Conservation (phyloP, 2,113 vertebrate genomes). For the Prochilodus magdalenae region DNA sequence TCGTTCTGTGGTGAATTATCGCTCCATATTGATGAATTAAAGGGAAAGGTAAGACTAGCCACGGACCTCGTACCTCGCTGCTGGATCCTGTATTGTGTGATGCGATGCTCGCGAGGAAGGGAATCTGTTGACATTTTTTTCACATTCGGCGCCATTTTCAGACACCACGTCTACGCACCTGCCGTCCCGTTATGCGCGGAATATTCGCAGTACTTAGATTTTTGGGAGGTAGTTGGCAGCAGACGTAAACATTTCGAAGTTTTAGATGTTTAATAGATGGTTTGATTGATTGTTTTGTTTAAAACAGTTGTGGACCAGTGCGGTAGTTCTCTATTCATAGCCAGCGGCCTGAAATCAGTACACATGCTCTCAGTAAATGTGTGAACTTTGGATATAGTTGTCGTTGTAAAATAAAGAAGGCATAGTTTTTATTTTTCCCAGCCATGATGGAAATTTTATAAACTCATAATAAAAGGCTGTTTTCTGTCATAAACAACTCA, state of each 20-base stretch:
- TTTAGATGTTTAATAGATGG: not conserved
- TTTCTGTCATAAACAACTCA: not conserved
- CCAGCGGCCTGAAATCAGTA: not conserved
- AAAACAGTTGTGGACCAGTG: not conserved
- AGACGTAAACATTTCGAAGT: not conserved
- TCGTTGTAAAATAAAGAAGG: not conserved
- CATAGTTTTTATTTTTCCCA: not conserved
- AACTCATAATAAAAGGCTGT: not conserved
- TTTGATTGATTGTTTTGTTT: constrained; percentile 27
- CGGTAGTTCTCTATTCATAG: not conserved
- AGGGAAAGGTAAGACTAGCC: constrained; percentile 57
- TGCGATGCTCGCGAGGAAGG: constrained; percentile 48
- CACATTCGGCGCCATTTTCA: constrained; percentile 79
- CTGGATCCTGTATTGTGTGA: constrained; percentile 49
- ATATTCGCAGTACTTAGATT: not conserved
- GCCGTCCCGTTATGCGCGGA: constrained; percentile 39
- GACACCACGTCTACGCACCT: constrained; percentile 60
- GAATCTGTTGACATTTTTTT: constrained; percentile 71
- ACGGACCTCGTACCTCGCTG: constrained; percentile 37
- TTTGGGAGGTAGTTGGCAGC: not conserved
- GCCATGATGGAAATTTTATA: no score
- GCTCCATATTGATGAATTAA: constrained; percentile 46
- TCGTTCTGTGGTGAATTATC: constrained; percentile 27
- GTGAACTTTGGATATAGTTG: not conserved
- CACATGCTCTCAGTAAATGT: not conserved